Conservation (phyloP, 2,113 vertebrate genomes). For the Proteles cristata region DNA sequence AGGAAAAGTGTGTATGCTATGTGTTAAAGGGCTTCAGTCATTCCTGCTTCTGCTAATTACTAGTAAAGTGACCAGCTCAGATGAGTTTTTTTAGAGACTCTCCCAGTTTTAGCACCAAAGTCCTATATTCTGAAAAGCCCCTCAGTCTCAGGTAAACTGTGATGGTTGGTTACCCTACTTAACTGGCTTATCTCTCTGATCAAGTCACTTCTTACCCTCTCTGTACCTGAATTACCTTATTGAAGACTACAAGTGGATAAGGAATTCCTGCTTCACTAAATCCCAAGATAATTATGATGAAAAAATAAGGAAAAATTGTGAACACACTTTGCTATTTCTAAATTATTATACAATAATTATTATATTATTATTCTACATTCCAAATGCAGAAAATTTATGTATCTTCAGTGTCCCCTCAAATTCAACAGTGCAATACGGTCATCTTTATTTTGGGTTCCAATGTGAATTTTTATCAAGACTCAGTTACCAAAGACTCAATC, state of each 20-base stretch:
- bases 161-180: background rate
- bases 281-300: background rate
- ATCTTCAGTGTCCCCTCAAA: background rate
- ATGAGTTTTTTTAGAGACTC: background rate
- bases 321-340: background rate
- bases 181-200: background rate
- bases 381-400: background rate
- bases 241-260: background rate
- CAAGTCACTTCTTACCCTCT: background rate
- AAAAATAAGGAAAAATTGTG: background rate
- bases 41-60: background rate
- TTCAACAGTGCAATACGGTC: background rate
- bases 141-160: background rate
- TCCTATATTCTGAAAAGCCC: background rate
- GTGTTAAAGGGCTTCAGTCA: background rate
- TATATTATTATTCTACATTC: too few relatives aligned
- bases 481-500: background rate
- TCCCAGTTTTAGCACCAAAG: background rate
- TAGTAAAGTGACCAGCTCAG: background rate
- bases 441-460: background rate
- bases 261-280: background rate
- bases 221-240: background rate
- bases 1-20: background rate
- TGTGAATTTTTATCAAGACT: background rate
- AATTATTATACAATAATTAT: background rate